phyloP scores from a whole-genome alignment of 2,888 invertebrate genomes.

The Eugnorisma glareosa region DNA sequence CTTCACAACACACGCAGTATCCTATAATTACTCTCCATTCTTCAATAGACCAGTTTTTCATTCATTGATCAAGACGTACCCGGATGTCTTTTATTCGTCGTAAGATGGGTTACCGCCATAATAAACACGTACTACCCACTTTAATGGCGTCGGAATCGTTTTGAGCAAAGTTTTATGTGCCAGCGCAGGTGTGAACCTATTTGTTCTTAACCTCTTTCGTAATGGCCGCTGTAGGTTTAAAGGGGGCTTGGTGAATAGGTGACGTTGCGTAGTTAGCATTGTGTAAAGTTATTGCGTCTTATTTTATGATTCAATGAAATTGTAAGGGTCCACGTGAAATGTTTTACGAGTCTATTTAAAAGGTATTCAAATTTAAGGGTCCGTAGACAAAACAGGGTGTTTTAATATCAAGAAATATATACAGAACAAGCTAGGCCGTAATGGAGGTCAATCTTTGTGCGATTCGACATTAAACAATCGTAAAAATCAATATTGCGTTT shows the following conservation, averaged over 20 bases:
- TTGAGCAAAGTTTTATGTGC: slow-evolving; percentile 48
- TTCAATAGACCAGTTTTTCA: slow-evolving; percentile 2
- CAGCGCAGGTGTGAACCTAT: slow-evolving; percentile 60
- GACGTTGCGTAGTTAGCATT: slow-evolving; percentile 40
- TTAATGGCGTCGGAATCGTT: slow-evolving; percentile 56
- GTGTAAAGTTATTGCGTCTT: slow-evolving; percentile 28
- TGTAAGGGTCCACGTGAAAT: slow-evolving; percentile 22
- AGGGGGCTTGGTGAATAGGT: slow-evolving; percentile 32
- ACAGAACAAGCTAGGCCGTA: neutral
- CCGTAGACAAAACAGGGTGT: neutral
- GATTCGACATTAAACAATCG: neutral
- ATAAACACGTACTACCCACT: slow-evolving; percentile 63
- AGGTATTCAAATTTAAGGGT: slow-evolving; percentile 8
- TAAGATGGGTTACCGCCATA: slow-evolving; percentile 56
- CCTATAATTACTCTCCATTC: slow-evolving; percentile 10
- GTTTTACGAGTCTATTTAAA: slow-evolving; percentile 17
- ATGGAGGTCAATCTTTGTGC: neutral
- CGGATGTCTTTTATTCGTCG: slow-evolving; percentile 61
- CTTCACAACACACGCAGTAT: neutral
- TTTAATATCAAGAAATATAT: neutral
- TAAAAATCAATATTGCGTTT: neutral
- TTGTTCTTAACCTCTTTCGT: slow-evolving; percentile 48
- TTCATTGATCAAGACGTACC: slow-evolving; percentile 41
- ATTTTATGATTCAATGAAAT: slow-evolving; percentile 33
- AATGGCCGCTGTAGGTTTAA: slow-evolving; percentile 27